Base-by-base conservation (phyloP, 2,113 vertebrate genomes). In the Calyptomena viridis region DNA sequence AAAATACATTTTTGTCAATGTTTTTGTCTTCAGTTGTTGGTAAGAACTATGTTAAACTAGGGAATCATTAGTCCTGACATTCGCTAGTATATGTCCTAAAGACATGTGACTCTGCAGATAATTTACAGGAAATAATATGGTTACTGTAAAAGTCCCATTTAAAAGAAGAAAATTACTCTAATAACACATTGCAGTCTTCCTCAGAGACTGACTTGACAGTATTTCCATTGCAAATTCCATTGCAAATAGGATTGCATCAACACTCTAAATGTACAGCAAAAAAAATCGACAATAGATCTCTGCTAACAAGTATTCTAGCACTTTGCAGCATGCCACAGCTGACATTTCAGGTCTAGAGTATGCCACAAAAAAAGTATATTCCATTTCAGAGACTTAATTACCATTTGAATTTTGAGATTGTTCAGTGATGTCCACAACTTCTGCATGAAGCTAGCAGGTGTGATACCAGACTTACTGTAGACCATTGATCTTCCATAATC, bases 21-120 rank as follows among this genome's bases (percentile, higher is more conserved):
- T 63, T 95, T 95, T 84, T 74, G 52, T 87, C 62, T 93, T 91
- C 31, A 62, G 10, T 66, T 83, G n/a, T 79, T 94, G 31, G 16
- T 68, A 85, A 96, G n/a, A 82, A 19, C 73, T 80, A 33, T 44
- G 50, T 76, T 79, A 82, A 96, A 79, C 23, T 20, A 90, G 23
- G 10, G 35, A 97, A 71, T 74, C 55, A 64, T 96, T 91, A 87
- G 93, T 90, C 52, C 39, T 7, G 2, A 42, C 35, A 94, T 73
- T 76, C 69, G 31, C 27, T 72, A n/a, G 46, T 67, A 12, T 28
- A 37, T 59, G 37, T 87, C 84, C 47, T 67, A 82, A 94, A 91
- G 56, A 74, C 22, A 67, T 91, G 69, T 95, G 39, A 79, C 60
- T 88, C 31, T 50, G 6, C 40, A 73, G 39, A 67, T 49, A 90